These are phyloP conservation scores for Paratrypauchen microcephalus DNA, from an alignment of 2,797 vertebrate genomes.

Conservation along the genomic window DNA sequence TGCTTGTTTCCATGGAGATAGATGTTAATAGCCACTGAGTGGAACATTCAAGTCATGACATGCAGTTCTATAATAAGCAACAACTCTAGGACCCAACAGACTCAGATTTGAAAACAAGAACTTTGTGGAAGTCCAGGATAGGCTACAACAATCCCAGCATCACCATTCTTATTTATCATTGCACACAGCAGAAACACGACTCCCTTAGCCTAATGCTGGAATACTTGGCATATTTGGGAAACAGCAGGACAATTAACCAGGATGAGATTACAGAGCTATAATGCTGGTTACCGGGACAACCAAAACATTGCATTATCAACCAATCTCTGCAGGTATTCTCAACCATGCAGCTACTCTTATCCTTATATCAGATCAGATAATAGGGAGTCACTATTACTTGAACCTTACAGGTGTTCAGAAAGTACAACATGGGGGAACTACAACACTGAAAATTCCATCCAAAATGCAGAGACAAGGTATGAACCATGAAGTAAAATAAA, in stretches of 20 bases:
- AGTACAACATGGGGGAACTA: neutral
- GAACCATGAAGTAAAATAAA: too few species aligned
- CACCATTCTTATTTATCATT: neutral
- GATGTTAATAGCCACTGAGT: too few species aligned
- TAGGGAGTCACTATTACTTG: too few species aligned
- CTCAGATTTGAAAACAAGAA: too few species aligned
- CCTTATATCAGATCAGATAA: neutral
- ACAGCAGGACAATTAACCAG: neutral
- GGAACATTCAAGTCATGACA: too few species aligned
- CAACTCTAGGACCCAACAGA: too few species aligned
- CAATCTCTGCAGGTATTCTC: constrained; percentile 22
- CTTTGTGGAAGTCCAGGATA: too few species aligned
- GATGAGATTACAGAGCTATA: constrained; percentile 24
- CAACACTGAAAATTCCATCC: too few species aligned
- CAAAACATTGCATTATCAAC: constrained; percentile 29
- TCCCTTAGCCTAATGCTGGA: constrained; percentile 24
- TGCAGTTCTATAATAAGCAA: too few species aligned
- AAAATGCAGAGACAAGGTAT: too few species aligned
- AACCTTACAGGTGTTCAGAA: neutral
- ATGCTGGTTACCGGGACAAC: constrained; percentile 9
- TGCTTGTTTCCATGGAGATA: too few species aligned
- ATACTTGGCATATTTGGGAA: constrained; percentile 33
- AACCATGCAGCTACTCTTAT: constrained; percentile 19
- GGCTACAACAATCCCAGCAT: too few species aligned
- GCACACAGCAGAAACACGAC: constrained; percentile 6